phyloP scores from a whole-genome alignment of 1,140 invertebrate species.

The Ceratina calcarata region DNA sequence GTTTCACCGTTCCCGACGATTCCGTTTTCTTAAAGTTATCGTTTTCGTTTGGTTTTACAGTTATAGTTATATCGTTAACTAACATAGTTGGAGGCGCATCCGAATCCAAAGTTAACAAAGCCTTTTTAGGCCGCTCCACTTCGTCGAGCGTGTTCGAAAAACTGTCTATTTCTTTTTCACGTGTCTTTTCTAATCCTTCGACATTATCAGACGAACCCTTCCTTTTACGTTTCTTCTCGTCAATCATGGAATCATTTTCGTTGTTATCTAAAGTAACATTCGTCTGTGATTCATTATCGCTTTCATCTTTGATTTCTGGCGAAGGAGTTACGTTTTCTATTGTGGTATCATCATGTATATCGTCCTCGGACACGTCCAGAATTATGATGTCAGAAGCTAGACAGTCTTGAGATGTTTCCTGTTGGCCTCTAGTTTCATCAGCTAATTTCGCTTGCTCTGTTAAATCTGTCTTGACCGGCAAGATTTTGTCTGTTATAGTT shows the following conservation, averaged over 20 bases:
- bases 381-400: no score
- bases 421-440: background rate
- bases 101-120: slow-evolving; percentile 29
- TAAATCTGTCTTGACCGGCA: background rate
- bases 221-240: background rate
- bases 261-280: background rate
- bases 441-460: background rate
- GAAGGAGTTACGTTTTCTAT: background rate
- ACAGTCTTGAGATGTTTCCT: background rate
- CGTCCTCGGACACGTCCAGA: slow-evolving; percentile 22
- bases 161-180: no score
- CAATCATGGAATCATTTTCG: background rate
- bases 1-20: background rate
- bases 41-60: background rate
- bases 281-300: background rate
- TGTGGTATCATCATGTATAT: slow-evolving; percentile 29
- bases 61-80: background rate
- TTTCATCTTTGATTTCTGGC: no score
- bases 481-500: background rate
- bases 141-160: background rate
- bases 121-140: slow-evolving; percentile 24
- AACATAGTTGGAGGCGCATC: background rate
- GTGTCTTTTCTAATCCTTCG: no score
- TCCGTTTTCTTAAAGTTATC: background rate
- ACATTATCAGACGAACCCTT: background rate